A percentile compares a stretch with the other conserved stretches of the same genome.
Conservation (phyloP, 2,113 vertebrate species). For the Dendropsophus ebraccatus region DNA sequence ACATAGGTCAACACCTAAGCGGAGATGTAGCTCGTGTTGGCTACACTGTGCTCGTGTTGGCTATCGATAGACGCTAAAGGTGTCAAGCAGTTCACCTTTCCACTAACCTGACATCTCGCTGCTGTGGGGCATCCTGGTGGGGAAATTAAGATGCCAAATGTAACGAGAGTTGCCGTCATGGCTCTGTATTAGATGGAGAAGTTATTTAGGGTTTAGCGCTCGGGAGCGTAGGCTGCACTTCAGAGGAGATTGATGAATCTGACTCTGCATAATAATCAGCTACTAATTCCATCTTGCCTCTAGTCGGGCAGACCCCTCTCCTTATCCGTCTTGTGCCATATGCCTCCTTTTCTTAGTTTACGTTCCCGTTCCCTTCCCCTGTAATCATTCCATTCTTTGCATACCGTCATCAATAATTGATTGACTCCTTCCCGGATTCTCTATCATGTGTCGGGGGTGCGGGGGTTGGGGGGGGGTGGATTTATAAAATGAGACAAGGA, state of each 20-base stretch:
- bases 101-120: too few species aligned
- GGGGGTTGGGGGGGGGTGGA: background rate
- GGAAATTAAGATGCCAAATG: background rate
- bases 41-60: too few species aligned
- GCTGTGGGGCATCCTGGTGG: background rate
- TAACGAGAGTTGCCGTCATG: background rate
- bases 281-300: constrained; percentile 25
- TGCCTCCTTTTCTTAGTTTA: constrained; percentile 19
- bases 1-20: too few species aligned
- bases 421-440: constrained; percentile 23
- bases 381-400: constrained; percentile 37
- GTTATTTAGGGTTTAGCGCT: constrained; percentile 19
- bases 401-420: constrained; percentile 52
- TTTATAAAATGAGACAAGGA: constrained; percentile 46
- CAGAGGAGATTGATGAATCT: constrained; percentile 32
- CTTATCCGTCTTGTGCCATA: constrained; percentile 34
- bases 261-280: constrained; percentile 24
- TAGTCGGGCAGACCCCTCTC: background rate
- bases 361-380: constrained; percentile 24
- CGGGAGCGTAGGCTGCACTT: background rate
- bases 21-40: too few species aligned
- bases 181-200: background rate
- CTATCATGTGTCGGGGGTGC: constrained; percentile 31
- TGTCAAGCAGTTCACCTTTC: too few species aligned
- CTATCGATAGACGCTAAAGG: background rate